These are phyloP conservation scores for Heliconius cydno DNA, from an alignment of 2,888 invertebrate species.

Conservation along the genomic window DNA sequence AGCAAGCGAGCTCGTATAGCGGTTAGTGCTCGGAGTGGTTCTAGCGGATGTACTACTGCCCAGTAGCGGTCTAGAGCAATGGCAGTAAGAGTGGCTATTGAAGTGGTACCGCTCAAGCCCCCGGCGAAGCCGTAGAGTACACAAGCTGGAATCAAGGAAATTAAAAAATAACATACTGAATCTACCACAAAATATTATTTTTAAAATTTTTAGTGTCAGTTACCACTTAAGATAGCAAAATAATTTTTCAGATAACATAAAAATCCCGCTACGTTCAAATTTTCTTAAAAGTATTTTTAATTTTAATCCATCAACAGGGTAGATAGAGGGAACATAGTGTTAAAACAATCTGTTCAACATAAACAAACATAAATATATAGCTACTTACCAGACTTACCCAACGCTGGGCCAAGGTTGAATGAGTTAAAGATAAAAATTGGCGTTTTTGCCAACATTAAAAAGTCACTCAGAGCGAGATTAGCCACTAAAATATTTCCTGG, in stretches of 20 bases:
- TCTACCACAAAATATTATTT: background rate
- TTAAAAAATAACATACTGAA: background rate
- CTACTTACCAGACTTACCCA: constrained; percentile 86
- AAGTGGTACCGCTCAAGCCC: constrained; percentile 90
- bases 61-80: constrained; percentile 92
- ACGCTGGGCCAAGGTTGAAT: constrained; percentile 87
- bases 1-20: constrained; percentile 84
- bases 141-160: constrained; percentile 85
- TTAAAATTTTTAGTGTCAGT: background rate
- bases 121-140: constrained; percentile 91
- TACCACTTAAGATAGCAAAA: background rate
- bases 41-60: constrained; percentile 91
- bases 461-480: constrained; percentile 90
- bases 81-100: constrained; percentile 90
- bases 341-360: too few species aligned
- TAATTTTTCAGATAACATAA: too few species aligned
- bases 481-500: constrained; percentile 89
- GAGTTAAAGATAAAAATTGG: constrained; percentile 90
- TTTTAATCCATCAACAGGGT: too few species aligned
- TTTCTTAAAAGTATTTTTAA: too few species aligned
- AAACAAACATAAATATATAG: background rate
- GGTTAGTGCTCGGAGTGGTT: constrained; percentile 85
- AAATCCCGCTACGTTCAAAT: too few species aligned
- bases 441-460: constrained; percentile 87
- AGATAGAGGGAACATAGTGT: too few species aligned